A percentile compares a stretch with the other conserved stretches of the same genome.
Evolutionary conservation across 1,140 invertebrate species (phyloP).

Genomic region (Lanistes nyassanus): DNA sequence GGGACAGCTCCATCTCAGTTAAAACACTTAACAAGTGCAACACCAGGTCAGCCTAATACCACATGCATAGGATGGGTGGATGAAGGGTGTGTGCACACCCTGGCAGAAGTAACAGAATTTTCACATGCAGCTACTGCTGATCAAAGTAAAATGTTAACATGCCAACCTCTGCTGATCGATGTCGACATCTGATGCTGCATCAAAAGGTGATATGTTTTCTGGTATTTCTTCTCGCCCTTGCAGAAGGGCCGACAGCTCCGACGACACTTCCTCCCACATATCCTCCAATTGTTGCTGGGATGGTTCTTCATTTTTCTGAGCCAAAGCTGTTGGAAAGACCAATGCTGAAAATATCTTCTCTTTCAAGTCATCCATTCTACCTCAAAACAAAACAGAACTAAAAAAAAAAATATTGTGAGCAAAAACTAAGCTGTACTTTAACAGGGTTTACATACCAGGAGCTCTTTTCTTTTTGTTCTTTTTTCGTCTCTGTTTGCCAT

Average conservation of each 20-base stretch:
- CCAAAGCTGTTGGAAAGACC: not conserved
- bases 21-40: too few relatives aligned
- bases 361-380: not conserved
- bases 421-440: not conserved
- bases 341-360: not conserved
- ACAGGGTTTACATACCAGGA: conserved; percentile 6
- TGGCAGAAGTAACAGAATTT: too few relatives aligned
- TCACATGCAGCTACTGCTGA: too few relatives aligned
- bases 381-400: not conserved
- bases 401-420: not conserved
- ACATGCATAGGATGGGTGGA: too few relatives aligned
- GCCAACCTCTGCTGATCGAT: conserved; percentile 89
- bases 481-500: conserved; percentile 76
- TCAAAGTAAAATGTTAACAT: not conserved
- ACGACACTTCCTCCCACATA: conserved; percentile 79
- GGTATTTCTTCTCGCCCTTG: conserved; percentile 71
- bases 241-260: conserved; percentile 79
- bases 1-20: too few relatives aligned
- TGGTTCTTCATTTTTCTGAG: conserved; percentile 25
- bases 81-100: too few relatives aligned
- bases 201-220: conserved; percentile 80
- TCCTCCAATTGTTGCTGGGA: conserved; percentile 68
- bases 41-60: too few relatives aligned
- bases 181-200: conserved; percentile 82
- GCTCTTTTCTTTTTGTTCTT: conserved; percentile 68